phyloP scores from a whole-genome alignment of 1,140 invertebrate species.

The Danaus melanippus region DNA sequence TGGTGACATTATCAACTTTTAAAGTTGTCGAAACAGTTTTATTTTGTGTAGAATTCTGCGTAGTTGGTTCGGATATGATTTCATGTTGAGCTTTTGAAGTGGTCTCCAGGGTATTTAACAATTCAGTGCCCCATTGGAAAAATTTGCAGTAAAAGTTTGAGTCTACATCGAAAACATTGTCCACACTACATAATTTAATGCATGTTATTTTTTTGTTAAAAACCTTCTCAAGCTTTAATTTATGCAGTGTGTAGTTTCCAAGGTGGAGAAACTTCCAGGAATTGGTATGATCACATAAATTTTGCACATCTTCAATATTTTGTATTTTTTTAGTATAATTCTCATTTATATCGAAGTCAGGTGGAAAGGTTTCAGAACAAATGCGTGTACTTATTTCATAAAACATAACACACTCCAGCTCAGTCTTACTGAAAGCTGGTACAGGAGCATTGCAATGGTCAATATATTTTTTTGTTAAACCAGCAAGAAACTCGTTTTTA shows the following conservation, averaged over 20 bases:
- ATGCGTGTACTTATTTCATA: conserved; percentile 54
- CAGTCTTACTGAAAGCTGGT: conserved; percentile 18
- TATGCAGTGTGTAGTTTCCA: conserved; percentile 24
- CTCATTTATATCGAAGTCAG: conserved; percentile 28
- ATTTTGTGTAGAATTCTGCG: conserved; percentile 4
- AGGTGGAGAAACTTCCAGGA: conserved; percentile 38
- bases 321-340: conserved; percentile 32
- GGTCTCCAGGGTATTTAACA: conserved; percentile 22
- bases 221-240: conserved; percentile 19
- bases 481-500: conserved; percentile 35
- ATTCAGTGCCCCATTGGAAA: conserved; percentile 46
- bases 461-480: conserved; percentile 32
- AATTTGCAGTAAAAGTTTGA: conserved; percentile 55
- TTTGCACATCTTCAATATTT: conserved; percentile 26
- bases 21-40: conserved; percentile 4
- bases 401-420: conserved; percentile 51
- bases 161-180: conserved; percentile 31
- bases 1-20: conserved; percentile 5
- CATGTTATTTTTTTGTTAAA: conserved; percentile 33
- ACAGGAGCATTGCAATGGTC: conserved; percentile 29
- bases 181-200: conserved; percentile 32
- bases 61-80: conserved; percentile 5
- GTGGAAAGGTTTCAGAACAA: conserved; percentile 26
- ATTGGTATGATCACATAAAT: conserved; percentile 33
- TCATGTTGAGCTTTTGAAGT: conserved; percentile 1